Conservation (phyloP, 2,113 vertebrate genomes). For the Serilophus lunatus region DNA sequence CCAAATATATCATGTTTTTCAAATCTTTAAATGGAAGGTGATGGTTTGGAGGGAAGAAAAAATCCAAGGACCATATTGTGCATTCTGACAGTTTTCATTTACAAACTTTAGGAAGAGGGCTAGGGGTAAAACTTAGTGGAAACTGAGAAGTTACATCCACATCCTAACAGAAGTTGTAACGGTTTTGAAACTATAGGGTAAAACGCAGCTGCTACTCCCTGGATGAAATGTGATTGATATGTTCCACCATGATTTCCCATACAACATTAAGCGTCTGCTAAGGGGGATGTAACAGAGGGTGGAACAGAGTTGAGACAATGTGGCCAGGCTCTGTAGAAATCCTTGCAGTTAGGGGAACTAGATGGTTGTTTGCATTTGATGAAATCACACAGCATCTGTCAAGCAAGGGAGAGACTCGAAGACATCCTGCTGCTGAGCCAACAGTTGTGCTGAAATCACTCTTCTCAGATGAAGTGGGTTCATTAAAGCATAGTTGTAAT, state of each 20-base stretch:
- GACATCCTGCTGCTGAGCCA: not conserved
- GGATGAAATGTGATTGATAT: not conserved
- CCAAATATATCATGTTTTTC: not conserved
- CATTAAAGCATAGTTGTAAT: not conserved
- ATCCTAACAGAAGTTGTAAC: not conserved
- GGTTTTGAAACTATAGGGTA: not conserved
- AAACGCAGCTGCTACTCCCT: not conserved
- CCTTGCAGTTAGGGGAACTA: not conserved
- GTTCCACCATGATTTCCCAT: not conserved
- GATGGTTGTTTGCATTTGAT: not conserved
- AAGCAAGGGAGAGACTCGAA: not conserved
- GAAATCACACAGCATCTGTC: not conserved
- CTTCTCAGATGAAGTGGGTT: not conserved
- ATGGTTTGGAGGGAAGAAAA: not conserved
- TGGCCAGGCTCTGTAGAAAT: not conserved
- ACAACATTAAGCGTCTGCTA: not conserved
- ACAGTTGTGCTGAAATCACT: not conserved
- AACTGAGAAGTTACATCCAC: not conserved
- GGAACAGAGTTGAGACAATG: not conserved
- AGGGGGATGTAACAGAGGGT: not conserved
- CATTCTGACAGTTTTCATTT: not conserved
- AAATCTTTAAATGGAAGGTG: not conserved
- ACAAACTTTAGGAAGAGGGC: not conserved
- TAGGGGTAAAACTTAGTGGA: not conserved
- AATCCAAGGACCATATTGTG: not conserved